Percentiles rank a stretch among this genome's conserved stretches.
phyloP scores from a whole-genome alignment of 2,888 invertebrate species.

The Amaurobius ferox region DNA sequence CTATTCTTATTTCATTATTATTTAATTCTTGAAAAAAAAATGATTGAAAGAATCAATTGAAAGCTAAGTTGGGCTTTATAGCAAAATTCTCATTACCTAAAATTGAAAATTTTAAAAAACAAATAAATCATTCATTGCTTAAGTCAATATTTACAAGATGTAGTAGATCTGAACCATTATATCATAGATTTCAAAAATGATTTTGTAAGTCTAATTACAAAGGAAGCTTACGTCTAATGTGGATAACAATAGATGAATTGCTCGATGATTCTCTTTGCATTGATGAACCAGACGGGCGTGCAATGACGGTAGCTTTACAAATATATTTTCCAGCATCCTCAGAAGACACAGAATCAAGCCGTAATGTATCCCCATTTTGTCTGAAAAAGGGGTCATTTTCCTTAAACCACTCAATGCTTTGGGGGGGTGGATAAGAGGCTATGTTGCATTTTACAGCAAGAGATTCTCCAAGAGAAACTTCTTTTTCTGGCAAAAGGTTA shows the following conservation, averaged over 20 bases:
- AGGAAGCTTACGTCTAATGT: slow-evolving; percentile 90
- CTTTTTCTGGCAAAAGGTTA: slow-evolving; percentile 77
- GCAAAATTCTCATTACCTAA: too few species aligned
- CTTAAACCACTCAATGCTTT: slow-evolving; percentile 90
- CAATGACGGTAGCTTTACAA: slow-evolving; percentile 90
- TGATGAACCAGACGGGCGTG: slow-evolving; percentile 83
- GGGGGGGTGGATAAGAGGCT: slow-evolving; percentile 89
- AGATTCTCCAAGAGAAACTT: slow-evolving; percentile 90
- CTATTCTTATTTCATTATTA: too few species aligned
- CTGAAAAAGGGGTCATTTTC: slow-evolving; percentile 90
- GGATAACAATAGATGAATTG: slow-evolving; percentile 87
- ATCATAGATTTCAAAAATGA: too few species aligned
- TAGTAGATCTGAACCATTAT: too few species aligned
- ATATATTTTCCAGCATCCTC: slow-evolving; percentile 92
- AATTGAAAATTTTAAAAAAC: too few species aligned
- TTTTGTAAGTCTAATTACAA: too few species aligned
- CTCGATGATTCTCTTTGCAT: slow-evolving; percentile 80
- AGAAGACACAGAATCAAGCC: slow-evolving; percentile 86
- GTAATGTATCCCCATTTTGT: slow-evolving; percentile 87
- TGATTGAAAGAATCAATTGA: too few species aligned
- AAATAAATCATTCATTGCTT: too few species aligned
- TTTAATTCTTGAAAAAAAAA: too few species aligned
- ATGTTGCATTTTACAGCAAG: slow-evolving; percentile 92
- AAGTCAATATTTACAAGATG: too few species aligned
- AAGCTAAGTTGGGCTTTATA: too few species aligned